These are phyloP conservation scores for Lepidothrix coronata DNA, from an alignment of 2,113 vertebrate species.

Conservation along the genomic window DNA sequence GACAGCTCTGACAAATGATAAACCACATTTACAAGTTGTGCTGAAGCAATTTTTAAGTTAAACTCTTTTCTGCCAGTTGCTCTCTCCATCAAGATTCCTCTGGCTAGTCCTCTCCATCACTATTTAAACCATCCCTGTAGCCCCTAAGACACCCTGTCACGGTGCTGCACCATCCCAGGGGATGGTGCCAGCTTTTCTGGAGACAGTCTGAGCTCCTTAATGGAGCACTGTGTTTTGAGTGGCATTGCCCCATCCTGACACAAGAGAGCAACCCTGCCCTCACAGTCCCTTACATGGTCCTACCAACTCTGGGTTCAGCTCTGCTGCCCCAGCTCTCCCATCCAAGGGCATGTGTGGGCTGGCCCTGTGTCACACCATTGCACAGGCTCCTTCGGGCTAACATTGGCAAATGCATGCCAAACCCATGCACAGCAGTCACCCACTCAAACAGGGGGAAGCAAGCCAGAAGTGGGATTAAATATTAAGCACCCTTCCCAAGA, in stretches of 20 bases:
- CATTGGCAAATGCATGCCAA: background rate
- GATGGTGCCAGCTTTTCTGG: background rate
- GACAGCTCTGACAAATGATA: background rate
- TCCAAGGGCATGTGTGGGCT: background rate
- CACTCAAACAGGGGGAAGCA: background rate
- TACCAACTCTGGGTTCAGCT: background rate
- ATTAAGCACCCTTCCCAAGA: background rate
- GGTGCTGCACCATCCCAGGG: background rate
- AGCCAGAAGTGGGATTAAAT: background rate
- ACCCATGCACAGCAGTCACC: background rate
- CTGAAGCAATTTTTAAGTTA: background rate
- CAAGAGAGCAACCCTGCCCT: background rate
- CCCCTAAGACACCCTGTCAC: background rate
- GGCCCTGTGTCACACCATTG: accelerated
- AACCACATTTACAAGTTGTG: background rate
- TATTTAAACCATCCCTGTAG: background rate
- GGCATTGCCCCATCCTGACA: accelerated
- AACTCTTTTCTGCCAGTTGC: background rate
- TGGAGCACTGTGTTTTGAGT: background rate
- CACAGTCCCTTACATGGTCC: background rate
- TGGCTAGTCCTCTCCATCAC: background rate
- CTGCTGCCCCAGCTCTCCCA: background rate
- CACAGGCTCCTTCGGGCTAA: background rate
- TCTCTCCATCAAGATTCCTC: background rate
- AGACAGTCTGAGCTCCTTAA: background rate